phyloP scores from a whole-genome alignment of 30 jellyfish, hydroid and myxozoan genomes.

The Aurelia sp. region DNA sequence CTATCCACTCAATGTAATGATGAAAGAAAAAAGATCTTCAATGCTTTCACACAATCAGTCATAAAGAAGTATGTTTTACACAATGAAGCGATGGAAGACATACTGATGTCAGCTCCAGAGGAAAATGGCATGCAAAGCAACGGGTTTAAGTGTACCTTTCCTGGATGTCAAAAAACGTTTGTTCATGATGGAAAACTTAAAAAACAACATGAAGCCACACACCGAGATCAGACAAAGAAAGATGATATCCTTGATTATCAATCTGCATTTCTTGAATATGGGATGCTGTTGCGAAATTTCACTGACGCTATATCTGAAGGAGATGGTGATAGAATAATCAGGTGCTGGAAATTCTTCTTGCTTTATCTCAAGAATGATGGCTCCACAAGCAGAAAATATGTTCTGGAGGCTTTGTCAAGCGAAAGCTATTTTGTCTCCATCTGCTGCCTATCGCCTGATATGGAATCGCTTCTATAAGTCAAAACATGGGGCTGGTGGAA shows the following conservation, averaged over 20 bases:
- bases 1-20: no score
- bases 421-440: constrained; percentile 39
- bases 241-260: constrained; percentile 47
- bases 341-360: constrained; percentile 56
- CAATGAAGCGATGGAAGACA: no score
- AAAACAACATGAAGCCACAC: constrained; percentile 21
- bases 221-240: constrained; percentile 13
- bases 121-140: no score
- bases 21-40: no score
- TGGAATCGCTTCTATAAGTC: constrained; percentile 55
- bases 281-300: constrained; percentile 54
- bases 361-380: constrained; percentile 54
- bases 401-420: constrained; percentile 46
- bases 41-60: no score
- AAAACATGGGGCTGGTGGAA: constrained; percentile 57
- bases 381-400: constrained; percentile 46
- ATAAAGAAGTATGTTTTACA: no score
- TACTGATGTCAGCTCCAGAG: no score
- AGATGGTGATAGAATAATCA: constrained; percentile 56
- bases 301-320: constrained; percentile 69
- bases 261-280: constrained; percentile 58
- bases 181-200: constrained; percentile 22
- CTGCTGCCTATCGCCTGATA: constrained; percentile 49
- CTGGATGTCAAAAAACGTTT: no score
- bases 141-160: no score